phyloP scores from a whole-genome alignment of 2,113 vertebrate genomes.

The Cyprinodon brontotheroides region DNA sequence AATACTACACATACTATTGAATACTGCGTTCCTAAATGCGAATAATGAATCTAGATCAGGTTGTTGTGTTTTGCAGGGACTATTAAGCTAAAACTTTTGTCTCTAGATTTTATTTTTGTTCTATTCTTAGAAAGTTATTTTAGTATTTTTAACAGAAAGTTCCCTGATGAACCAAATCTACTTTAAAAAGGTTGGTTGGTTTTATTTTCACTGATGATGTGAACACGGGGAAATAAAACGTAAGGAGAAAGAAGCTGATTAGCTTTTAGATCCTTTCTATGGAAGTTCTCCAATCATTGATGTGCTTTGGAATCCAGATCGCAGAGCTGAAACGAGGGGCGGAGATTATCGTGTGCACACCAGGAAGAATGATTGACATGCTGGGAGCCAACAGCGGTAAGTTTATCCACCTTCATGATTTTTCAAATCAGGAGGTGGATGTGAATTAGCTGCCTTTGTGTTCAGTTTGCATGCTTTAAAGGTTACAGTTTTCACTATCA shows the following conservation, averaged over 20 bases:
- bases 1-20: too few species aligned
- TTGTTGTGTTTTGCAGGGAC: too few species aligned
- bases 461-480: slow-evolving; percentile 79
- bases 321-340: slow-evolving; percentile 99
- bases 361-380: slow-evolving; percentile 99
- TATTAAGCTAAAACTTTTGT: background rate
- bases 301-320: slow-evolving; percentile 79
- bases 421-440: background rate
- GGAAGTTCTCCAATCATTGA: background rate
- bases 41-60: too few species aligned
- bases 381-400: slow-evolving; percentile 98
- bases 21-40: too few species aligned
- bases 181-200: too few species aligned
- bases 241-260: background rate
- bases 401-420: slow-evolving; percentile 51
- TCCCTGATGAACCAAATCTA: too few species aligned
- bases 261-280: background rate
- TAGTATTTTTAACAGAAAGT: background rate
- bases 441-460: slow-evolving; percentile 32
- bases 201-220: background rate
- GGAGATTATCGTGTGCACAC: slow-evolving; percentile 99
- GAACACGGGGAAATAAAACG: background rate
- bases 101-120: background rate
- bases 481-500: slow-evolving; percentile 32
- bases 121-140: background rate